Evolutionary conservation across 2,113 vertebrate species (phyloP), one percentile per base, ranked within the genome.

Genomic region (Cisticola juncidis): DNA sequence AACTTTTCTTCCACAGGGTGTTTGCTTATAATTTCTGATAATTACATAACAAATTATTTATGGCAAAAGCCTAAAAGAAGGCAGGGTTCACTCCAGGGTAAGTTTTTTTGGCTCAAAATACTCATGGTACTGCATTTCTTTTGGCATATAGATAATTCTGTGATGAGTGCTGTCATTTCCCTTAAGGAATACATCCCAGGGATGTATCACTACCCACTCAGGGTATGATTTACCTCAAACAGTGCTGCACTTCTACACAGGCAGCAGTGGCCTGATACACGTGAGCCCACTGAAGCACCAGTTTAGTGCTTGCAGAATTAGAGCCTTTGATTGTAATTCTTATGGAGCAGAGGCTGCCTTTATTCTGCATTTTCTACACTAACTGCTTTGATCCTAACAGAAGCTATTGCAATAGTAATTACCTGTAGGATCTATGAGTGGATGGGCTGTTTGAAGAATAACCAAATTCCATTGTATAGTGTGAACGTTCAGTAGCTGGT

Each of bases 391-490:
- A 86, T 81, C 66, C 40, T 29, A 47, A 86, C 2, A 9, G 64
- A 80, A 68, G 73, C 47, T 54, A 45, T 29, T 82, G 48, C 60
- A 73, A 57, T 23, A 87, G 53, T 64, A 82, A 92, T 95, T 98
- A 99, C 99, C 99, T 99, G 98, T 99, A 99, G 29, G 99, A 99
- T 53, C 99, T 98, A n/a, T 99, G 99, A 9, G 99, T 99, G 15
- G 99, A 99, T 73, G 99, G 99, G 56, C 99, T 99, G 97, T 99
- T 99, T 82, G 99, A 99, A 48, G 99, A 99, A 91, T 99, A 99
- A 42, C 99, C 99, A 1, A 99, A 99, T 98, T 99, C 99, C 99
- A 99, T 98, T 14, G 99, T 99, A 86, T 99, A 99, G 98, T 99
- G 99, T 11, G 99, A 99, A 51, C 98, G 98, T 48, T 99, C 99